A percentile compares a stretch with the other conserved stretches of the same genome.
phyloP scores from a whole-genome alignment of 2,888 invertebrate species.

The Patella caerulea region DNA sequence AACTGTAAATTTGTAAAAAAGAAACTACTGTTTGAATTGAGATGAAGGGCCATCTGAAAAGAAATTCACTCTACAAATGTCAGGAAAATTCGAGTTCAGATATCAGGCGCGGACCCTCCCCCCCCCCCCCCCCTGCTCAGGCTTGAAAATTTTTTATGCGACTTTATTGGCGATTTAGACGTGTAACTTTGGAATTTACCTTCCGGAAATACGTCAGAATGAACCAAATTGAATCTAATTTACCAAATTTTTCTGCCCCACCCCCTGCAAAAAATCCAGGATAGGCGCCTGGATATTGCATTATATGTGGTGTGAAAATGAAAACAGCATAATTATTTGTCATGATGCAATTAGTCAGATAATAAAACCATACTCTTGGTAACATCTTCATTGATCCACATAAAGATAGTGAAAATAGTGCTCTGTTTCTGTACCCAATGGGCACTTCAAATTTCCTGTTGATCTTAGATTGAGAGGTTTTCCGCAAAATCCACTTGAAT shows the following conservation, averaged over 20 bases:
- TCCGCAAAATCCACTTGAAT: conserved; percentile 7
- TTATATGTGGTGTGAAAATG: background rate
- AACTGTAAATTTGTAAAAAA: background rate
- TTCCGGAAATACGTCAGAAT: too few species aligned
- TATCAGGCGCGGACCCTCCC: too few species aligned
- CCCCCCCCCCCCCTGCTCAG: too few species aligned
- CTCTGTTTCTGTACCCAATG: background rate
- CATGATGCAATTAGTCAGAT: background rate
- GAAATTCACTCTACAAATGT: background rate
- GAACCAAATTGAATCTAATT: too few species aligned
- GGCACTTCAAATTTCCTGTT: background rate
- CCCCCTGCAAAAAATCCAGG: too few species aligned
- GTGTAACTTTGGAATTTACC: too few species aligned
- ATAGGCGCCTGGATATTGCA: too few species aligned
- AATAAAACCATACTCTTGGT: background rate
- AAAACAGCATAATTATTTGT: background rate
- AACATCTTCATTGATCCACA: background rate
- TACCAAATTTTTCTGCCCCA: too few species aligned
- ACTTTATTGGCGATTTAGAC: too few species aligned
- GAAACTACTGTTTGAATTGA: conserved; percentile 3
- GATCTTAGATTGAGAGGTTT: background rate
- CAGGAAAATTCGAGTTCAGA: background rate
- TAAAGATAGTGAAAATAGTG: background rate
- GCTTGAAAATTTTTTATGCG: too few species aligned
- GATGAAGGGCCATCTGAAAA: conserved; percentile 11